phyloP scores from a whole-genome alignment of 2,888 invertebrate genomes.

The Noctua janthina region DNA sequence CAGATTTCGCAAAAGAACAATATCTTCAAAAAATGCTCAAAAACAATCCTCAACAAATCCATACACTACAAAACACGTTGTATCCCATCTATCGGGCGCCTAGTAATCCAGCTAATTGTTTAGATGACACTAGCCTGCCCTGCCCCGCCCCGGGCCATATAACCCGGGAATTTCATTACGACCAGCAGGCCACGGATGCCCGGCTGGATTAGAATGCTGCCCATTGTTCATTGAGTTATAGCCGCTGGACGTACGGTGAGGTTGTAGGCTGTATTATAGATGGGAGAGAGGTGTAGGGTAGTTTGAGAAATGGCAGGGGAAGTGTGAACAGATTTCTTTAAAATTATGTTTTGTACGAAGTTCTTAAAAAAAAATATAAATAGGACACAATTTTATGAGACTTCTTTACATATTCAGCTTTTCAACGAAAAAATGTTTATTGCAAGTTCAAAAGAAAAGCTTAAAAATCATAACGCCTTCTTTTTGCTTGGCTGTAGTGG shows the following conservation, averaged over 20 bases:
- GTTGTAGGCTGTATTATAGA: slow-evolving; percentile 67
- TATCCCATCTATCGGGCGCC: slow-evolving; percentile 25
- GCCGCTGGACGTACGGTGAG: slow-evolving; percentile 73
- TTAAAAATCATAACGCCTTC: too few species aligned
- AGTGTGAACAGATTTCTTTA: not conserved
- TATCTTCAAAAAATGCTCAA: not conserved
- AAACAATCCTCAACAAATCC: not conserved
- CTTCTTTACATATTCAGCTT: not conserved
- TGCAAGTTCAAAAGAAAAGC: not conserved
- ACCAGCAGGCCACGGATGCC: slow-evolving; percentile 67
- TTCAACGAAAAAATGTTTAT: not conserved
- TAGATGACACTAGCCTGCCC: slow-evolving; percentile 67
- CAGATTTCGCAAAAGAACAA: not conserved
- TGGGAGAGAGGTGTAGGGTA: slow-evolving; percentile 46
- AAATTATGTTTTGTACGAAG: not conserved
- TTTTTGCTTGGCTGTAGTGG: too few species aligned
- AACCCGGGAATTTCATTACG: slow-evolving; percentile 87
- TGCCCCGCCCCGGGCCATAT: slow-evolving; percentile 64
- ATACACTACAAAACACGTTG: slow-evolving; percentile 21
- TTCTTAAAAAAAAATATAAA: not conserved
- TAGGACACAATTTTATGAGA: too few species aligned
- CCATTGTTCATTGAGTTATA: slow-evolving; percentile 88
- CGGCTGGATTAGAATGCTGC: slow-evolving; percentile 81
- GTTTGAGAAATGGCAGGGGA: slow-evolving; percentile 29
- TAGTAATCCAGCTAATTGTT: slow-evolving; percentile 70